Percentiles rank a stretch among this genome's conserved stretches.
Evolutionary conservation across 2,113 vertebrate genomes (phyloP).

Genomic region (Motacilla tschutschensis): DNA sequence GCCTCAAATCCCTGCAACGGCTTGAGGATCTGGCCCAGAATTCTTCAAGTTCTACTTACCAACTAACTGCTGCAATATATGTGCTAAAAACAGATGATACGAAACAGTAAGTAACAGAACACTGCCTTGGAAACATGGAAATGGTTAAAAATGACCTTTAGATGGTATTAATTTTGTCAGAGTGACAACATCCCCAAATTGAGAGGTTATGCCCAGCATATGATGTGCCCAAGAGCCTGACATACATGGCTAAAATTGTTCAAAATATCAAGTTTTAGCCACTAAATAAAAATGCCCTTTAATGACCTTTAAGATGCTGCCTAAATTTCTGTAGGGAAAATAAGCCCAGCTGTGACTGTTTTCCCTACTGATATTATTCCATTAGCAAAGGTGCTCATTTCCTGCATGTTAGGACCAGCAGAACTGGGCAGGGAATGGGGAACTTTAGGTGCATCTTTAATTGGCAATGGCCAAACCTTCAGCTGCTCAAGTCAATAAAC

Average conservation of each 20-base stretch:
- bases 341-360: not conserved
- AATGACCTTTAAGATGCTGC: not conserved
- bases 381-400: not conserved
- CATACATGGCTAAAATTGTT: not conserved
- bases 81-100: not conserved
- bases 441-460: not conserved
- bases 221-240: not conserved
- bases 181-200: not conserved
- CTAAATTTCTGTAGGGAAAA: not conserved
- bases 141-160: not conserved
- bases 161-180: not conserved
- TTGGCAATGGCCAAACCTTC: not conserved
- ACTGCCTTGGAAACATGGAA: not conserved
- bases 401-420: not conserved
- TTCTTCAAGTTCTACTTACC: not conserved
- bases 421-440: not conserved
- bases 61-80: not conserved
- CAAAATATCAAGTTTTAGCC: not conserved
- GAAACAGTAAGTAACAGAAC: slow-evolving; percentile 2
- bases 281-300: not conserved
- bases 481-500: not conserved
- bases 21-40: not conserved
- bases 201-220: not conserved
- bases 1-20: not conserved
- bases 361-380: not conserved